phyloP scores from a whole-genome alignment of 2,888 invertebrate genomes.

The Scaptomyza cyrtandrae region DNA sequence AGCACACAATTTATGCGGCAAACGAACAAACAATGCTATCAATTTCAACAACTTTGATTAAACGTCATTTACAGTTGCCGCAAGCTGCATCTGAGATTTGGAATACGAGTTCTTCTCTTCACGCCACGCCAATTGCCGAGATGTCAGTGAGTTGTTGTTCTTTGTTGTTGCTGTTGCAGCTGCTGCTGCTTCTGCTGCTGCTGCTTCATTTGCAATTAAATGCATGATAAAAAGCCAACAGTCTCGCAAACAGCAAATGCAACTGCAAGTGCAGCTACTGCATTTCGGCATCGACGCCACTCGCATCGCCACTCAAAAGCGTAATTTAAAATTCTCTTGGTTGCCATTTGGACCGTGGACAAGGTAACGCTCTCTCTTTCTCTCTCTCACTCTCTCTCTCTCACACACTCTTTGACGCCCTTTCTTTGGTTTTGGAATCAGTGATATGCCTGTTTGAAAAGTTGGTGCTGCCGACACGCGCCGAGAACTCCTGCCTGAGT shows the following conservation, averaged over 20 bases:
- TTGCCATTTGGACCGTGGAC: conserved; percentile 67
- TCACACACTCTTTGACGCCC: background rate
- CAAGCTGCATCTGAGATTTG: conserved; percentile 45
- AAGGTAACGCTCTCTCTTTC: conserved; percentile 1
- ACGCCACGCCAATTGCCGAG: conserved; percentile 52
- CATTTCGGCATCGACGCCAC: conserved; percentile 66
- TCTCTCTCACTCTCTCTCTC: too few relatives aligned
- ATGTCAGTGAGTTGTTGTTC: conserved; percentile 51
- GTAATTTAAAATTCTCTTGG: conserved; percentile 79
- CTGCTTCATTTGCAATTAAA: conserved; percentile 78
- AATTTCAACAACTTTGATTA: conserved; percentile 80
- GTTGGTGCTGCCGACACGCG: conserved; percentile 52
- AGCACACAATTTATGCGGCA: conserved; percentile 63
- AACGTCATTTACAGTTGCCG: conserved; percentile 75
- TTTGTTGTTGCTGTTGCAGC: conserved; percentile 22
- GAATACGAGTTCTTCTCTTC: conserved; percentile 6
- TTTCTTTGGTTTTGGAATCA: conserved; percentile 59
- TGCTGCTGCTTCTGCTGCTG: conserved; percentile 19
- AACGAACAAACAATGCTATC: conserved; percentile 75
- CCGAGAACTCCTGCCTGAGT: conserved; percentile 36
- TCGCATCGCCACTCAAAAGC: conserved; percentile 73
- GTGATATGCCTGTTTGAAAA: conserved; percentile 63
- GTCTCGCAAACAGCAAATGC: conserved; percentile 19
- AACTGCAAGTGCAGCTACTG: conserved; percentile 44
- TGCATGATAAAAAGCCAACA: conserved; percentile 62